Evolutionary conservation across 2,888 invertebrate species (phyloP).

Genomic region (Abrostola tripartita): DNA sequence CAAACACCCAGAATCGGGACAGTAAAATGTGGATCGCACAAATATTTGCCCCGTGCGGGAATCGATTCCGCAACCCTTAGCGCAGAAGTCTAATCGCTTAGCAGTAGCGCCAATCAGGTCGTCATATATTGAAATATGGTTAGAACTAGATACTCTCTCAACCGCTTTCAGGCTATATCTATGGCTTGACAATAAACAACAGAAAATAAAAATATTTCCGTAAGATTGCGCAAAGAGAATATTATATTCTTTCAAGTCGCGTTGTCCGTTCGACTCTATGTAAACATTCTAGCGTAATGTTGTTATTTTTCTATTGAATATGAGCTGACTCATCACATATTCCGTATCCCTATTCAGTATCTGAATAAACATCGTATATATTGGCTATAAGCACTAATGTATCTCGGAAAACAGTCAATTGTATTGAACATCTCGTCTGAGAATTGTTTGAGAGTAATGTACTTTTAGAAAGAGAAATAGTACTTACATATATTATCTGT

Average conservation of each 20-base stretch:
- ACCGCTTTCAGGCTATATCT: too few species aligned
- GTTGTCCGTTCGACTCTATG: slow-evolving; percentile 2
- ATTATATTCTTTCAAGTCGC: not conserved
- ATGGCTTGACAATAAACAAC: not conserved
- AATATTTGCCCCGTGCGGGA: too few species aligned
- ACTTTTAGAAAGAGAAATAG: not conserved
- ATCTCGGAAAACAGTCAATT: slow-evolving; percentile 26
- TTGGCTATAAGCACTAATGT: slow-evolving; percentile 29
- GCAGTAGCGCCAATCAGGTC: too few species aligned
- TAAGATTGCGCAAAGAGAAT: slow-evolving; percentile 4
- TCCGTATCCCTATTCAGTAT: slow-evolving; percentile 12
- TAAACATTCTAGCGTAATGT: slow-evolving; percentile 8
- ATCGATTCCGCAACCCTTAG: too few species aligned
- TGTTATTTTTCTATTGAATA: slow-evolving; percentile 16
- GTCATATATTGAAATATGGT: too few species aligned
- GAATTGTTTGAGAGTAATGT: slow-evolving; percentile 2
- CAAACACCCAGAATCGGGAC: too few species aligned
- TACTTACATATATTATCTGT: too few species aligned
- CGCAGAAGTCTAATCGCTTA: too few species aligned
- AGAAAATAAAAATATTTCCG: slow-evolving; percentile 3
- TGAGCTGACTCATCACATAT: slow-evolving; percentile 16
- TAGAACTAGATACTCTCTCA: too few species aligned
- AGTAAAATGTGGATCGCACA: too few species aligned
- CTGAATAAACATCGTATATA: slow-evolving; percentile 29
- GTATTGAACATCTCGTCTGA: slow-evolving; percentile 4